Evolutionary conservation across 1,140 invertebrate genomes (phyloP), one percentile per base, ranked within the genome.

Genomic region (Atta cephalotes): DNA sequence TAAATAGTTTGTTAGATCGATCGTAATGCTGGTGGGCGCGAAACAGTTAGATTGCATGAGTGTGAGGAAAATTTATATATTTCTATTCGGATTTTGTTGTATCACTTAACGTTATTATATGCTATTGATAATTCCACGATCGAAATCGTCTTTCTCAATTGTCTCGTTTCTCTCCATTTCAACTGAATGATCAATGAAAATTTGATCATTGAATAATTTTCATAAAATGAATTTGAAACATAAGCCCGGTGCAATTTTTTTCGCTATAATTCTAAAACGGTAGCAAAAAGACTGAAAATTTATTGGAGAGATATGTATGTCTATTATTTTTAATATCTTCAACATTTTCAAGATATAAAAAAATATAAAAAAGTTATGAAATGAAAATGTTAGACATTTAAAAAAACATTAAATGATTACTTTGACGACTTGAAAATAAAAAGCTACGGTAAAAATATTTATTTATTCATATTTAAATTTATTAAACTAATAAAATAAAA

Each of bases 1-100:
- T 85, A 87, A 85, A 89, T 87, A 84, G 85, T 79, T 78, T 56
- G 77, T 81, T 81, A 72, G 56, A 68, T 76, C 87, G 68, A 51
- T 74, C 12, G 58, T 79, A 76, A 87, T 76, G 84, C 21, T 51
- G 5, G 12, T 45, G 71, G 58, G 53, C 76, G 74, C 16, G 25
- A 45, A 28, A 39, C 49, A 62, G 71, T n/a, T 81, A 45, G n/a
- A 12, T 16, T n/a, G 49, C 14, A 7, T 7, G 56, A 28, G n/a
- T 14, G 16, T 31, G 53, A 9, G 1, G 2, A 56, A 39, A 63
- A 65, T 80, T 84, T 68, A 72, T 72, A 39, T 71, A 63, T 82
- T 65, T 62, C 16, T 76, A 31, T 65, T 74, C 71, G 35, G 25
- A 49, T 72, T 60, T 53, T 21, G 35, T 18, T 49, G 10, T 81